Base-by-base conservation (phyloP, 2,888 invertebrate species). In the Julus scanicus region DNA sequence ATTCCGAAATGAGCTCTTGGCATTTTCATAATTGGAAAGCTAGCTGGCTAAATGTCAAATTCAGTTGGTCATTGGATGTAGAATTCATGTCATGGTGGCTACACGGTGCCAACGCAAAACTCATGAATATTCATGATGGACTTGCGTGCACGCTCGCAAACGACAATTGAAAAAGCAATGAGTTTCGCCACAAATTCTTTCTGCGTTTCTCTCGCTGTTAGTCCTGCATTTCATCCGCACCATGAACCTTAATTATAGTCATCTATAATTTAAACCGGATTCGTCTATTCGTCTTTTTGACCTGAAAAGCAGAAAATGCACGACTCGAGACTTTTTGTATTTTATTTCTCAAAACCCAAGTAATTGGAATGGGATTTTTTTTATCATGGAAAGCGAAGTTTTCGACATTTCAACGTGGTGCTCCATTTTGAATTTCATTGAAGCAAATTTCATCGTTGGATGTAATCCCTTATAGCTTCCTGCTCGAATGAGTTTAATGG, bases 1-100 rank as follows among this genome's bases (percentile, higher is more conserved):
- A 20, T 20, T 63, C 13, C 63, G 63, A 20, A 63, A 63, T 63
- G 63, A 20, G 63, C 63, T 20, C 20, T 63, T 63, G 63, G 63
- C 63, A 63, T 63, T 63, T 63, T 63, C 63, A 20, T 63, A 63
- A 63, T 20, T 63, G 63, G 20, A 63, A 63, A 20, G 63, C 20
- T 63, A 20, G 20, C n/a, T 63, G 63, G 63, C 63, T 63, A 20
- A 63, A 63, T 63, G 63, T 63, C 63, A 63, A 63, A 63, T 63
- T 63, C 63, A 20, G 11, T 63, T 63, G 63, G 63, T 63, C 63
- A 63, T 20, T 20, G 13, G 57, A 5, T 20, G n/a, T 63, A 20
- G n/a, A 20, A 20, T n/a, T 1, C 17, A 29, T 29, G 29, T 1
- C 29, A 29, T 17, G 17, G 17, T 57, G 57, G 57, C 17, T 57